These are phyloP conservation scores for Sinocyclocheilus grahami DNA, from an alignment of 2,113 vertebrate genomes.

Conservation along the genomic window DNA sequence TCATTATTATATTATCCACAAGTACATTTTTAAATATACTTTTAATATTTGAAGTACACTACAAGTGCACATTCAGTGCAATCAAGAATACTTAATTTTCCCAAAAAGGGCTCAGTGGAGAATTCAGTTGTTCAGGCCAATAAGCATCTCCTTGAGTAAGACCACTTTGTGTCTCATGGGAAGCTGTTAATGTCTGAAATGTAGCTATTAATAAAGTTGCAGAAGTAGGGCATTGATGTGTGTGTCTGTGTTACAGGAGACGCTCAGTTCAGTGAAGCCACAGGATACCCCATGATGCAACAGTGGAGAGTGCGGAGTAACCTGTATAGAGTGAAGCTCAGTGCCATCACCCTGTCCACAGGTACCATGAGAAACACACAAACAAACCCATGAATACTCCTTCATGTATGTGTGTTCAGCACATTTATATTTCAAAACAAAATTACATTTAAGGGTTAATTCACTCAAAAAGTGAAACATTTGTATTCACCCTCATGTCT, in stretches of 20 bases:
- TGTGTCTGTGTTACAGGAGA: constrained; percentile 76
- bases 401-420: neutral
- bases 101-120: neutral
- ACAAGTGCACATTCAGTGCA: neutral
- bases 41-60: neutral
- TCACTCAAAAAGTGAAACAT: neutral
- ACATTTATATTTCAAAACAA: neutral
- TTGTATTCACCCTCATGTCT: neutral
- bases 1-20: too few species aligned
- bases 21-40: neutral
- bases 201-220: neutral
- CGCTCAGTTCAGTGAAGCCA: constrained; percentile 90
- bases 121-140: neutral
- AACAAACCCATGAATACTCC: neutral
- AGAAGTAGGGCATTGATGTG: neutral
- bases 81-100: neutral
- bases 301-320: constrained; percentile 97
- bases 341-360: constrained; percentile 92
- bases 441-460: neutral
- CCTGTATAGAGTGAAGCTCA: constrained; percentile 95
- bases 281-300: constrained; percentile 96
- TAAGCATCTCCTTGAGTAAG: neutral
- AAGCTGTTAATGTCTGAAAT: neutral
- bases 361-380: constrained; percentile 71
- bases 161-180: neutral